These are phyloP conservation scores for Poecilia picta DNA, from an alignment of 2,797 vertebrate species.

Conservation along the genomic window DNA sequence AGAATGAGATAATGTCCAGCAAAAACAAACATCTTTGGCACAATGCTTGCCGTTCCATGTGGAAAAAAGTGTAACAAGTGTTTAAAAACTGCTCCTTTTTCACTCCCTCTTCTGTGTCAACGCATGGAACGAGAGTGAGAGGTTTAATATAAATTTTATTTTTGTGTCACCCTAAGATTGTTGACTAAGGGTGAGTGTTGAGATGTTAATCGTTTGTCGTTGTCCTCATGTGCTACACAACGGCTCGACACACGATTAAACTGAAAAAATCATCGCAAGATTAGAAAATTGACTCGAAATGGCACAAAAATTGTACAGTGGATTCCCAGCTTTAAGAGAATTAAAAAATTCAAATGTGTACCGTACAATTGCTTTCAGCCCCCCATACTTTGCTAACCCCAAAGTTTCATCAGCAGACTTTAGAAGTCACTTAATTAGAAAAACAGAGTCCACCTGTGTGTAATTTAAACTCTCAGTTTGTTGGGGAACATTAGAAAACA, in stretches of 20 bases:
- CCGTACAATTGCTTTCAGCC: not conserved
- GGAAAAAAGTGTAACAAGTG: not conserved
- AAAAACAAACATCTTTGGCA: not conserved
- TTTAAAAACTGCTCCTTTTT: no score
- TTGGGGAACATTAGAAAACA: not conserved
- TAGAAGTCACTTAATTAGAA: not conserved
- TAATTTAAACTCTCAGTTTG: not conserved
- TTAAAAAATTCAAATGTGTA: not conserved
- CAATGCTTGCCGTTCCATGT: not conserved
- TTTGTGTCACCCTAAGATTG: not conserved
- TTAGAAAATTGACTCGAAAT: not conserved
- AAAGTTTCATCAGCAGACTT: not conserved
- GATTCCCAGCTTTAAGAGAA: not conserved
- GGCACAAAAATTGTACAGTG: not conserved
- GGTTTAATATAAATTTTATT: not conserved
- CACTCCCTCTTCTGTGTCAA: no score
- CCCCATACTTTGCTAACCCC: not conserved
- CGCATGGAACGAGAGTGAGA: no score
- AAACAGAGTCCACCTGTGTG: not conserved
- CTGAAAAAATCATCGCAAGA: no score
- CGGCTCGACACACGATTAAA: not conserved
- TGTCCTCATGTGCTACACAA: no score
- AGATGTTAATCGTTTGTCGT: no score
- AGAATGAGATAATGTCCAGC: not conserved
- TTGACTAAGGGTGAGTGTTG: not conserved